These are phyloP conservation scores for Climacteris rufus DNA, from an alignment of 2,113 vertebrate genomes.

Conservation along the genomic window DNA sequence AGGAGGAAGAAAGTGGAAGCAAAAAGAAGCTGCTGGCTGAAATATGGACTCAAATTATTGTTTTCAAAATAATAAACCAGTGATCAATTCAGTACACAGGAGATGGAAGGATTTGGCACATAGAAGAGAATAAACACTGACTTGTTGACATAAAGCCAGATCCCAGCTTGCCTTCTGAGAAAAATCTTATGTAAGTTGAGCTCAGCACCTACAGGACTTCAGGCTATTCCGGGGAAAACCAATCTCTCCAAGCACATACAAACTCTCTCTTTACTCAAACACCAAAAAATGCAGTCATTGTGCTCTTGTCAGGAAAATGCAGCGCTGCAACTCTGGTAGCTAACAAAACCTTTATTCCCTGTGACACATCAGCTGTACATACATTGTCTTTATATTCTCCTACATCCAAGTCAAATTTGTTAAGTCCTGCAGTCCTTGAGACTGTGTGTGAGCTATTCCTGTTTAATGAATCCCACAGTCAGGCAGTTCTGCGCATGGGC, in stretches of 20 bases:
- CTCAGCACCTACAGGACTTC: constrained; percentile 28
- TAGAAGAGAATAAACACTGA: neutral
- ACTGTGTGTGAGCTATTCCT: neutral
- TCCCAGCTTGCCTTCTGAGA: constrained; percentile 39
- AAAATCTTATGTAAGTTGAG: constrained; percentile 53
- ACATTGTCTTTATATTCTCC: neutral
- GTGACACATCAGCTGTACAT: neutral
- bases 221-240: constrained; percentile 39
- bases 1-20: neutral
- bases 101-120: neutral
- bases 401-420: neutral
- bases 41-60: neutral
- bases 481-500: neutral
- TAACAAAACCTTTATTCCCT: neutral
- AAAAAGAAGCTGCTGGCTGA: neutral
- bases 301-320: neutral
- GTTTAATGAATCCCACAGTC: neutral
- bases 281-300: constrained; percentile 6
- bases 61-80: constrained; percentile 8
- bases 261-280: constrained; percentile 46
- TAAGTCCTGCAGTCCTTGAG: neutral
- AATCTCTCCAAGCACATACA: constrained; percentile 35
- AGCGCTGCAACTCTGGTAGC: neutral
- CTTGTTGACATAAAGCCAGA: neutral
- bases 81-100: neutral